Percentiles rank a stretch among this genome's conserved stretches.
Evolutionary conservation across 2,797 vertebrate genomes (phyloP).

Genomic region (Smutsia gigantea): DNA sequence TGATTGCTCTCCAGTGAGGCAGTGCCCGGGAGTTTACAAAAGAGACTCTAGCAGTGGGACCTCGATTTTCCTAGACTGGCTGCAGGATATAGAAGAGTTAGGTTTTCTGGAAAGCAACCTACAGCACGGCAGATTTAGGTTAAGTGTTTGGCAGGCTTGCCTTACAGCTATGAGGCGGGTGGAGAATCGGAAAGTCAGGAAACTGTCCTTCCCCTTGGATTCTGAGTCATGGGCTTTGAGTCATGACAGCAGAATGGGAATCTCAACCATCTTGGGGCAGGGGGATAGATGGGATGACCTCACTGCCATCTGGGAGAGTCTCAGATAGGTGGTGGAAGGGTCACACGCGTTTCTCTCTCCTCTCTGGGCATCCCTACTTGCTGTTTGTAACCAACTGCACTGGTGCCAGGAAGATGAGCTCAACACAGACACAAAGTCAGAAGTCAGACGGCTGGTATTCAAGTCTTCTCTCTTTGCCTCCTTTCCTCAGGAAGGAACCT

Average conservation of each 20-base stretch:
- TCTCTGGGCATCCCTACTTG: slow-evolving; percentile 54
- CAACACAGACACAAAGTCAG: slow-evolving; percentile 20
- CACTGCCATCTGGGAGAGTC: neutral
- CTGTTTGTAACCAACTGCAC: slow-evolving; percentile 51
- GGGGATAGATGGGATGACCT: neutral
- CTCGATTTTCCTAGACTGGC: neutral
- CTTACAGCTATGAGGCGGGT: neutral
- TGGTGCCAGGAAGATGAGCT: slow-evolving; percentile 72
- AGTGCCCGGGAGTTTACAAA: neutral
- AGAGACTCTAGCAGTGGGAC: neutral
- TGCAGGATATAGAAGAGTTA: neutral
- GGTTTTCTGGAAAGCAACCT: slow-evolving; percentile 35
- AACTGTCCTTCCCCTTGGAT: neutral
- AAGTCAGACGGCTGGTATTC: neutral
- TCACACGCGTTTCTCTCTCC: neutral
- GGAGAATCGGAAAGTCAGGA: neutral
- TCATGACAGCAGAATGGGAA: neutral
- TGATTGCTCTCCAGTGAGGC: neutral
- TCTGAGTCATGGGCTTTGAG: neutral
- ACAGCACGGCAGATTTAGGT: neutral
- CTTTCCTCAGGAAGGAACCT: slow-evolving; percentile 69
- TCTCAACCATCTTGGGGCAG: neutral
- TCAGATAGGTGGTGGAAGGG: slow-evolving; percentile 17
- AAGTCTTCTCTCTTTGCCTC: slow-evolving; percentile 49
- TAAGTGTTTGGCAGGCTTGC: neutral